phyloP scores from a whole-genome alignment of 1,140 invertebrate species.

The Mycetomoellerius zeteki region DNA sequence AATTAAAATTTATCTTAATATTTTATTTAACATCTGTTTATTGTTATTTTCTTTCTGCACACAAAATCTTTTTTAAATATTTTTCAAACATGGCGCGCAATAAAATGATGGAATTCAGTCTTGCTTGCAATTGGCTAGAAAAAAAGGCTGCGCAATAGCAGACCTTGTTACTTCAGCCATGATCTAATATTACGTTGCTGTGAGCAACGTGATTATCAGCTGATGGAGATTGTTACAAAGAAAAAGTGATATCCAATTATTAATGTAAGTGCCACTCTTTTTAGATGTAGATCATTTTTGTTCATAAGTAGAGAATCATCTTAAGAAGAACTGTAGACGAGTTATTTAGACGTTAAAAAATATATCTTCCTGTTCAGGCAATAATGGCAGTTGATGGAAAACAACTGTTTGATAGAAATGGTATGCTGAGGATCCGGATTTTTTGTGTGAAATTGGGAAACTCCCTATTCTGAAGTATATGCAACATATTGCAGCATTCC shows the following conservation, averaged over 20 bases:
- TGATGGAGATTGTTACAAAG: not conserved
- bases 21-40: no score
- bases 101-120: no score
- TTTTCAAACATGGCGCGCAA: no score
- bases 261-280: not conserved
- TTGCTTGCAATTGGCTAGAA: no score
- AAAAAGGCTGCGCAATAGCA: no score
- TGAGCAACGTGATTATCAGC: not conserved
- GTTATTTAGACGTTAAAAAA: not conserved
- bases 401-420: not conserved
- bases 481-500: not conserved
- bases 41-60: no score
- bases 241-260: not conserved
- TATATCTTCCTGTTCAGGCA: not conserved
- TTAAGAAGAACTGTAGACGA: not conserved
- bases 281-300: not conserved
- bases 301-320: not conserved
- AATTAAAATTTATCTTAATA: no score
- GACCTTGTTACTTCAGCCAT: no score
- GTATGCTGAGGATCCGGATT: not conserved
- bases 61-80: no score
- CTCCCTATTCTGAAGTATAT: not conserved
- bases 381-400: not conserved
- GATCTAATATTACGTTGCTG: not conserved
- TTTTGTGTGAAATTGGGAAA: not conserved